Evolutionary conservation across 2,113 vertebrate species (phyloP).

Genomic region (Ophthalmotilapia sp.): DNA sequence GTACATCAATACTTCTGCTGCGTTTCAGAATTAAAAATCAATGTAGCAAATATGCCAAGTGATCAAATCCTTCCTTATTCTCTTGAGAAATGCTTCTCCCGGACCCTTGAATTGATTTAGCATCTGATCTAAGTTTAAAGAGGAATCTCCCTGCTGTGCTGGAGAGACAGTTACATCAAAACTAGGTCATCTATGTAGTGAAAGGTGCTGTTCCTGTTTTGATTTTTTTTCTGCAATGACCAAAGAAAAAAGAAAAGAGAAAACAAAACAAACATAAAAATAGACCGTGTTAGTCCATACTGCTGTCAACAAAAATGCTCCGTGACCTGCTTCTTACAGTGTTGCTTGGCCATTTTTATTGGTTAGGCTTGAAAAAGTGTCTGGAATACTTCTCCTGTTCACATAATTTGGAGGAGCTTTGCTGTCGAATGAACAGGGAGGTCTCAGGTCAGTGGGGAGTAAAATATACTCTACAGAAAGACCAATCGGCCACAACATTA

Average conservation of each 20-base stretch:
- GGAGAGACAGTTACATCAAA: background rate
- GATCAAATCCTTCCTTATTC: background rate
- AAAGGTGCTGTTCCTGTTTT: background rate
- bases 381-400: background rate
- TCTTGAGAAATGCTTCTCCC: background rate
- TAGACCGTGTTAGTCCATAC: background rate
- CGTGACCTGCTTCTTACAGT: background rate
- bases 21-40: background rate
- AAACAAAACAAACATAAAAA: background rate
- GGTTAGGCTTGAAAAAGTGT: background rate
- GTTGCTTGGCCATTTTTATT: background rate
- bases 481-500: background rate
- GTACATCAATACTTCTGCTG: background rate
- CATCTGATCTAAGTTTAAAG: background rate
- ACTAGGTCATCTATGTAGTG: background rate
- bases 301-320: background rate
- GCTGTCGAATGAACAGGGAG: background rate
- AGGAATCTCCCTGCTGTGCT: background rate
- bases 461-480: background rate
- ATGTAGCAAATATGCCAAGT: background rate
- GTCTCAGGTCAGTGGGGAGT: background rate
- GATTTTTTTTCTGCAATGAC: background rate
- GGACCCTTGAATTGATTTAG: background rate
- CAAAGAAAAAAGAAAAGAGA: background rate
- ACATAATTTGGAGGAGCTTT: background rate